A percentile compares a stretch with the other conserved stretches of the same genome.
These are phyloP conservation scores for Pipistrellus nathusii DNA, from an alignment of 2,797 vertebrate genomes.

Conservation along the genomic window DNA sequence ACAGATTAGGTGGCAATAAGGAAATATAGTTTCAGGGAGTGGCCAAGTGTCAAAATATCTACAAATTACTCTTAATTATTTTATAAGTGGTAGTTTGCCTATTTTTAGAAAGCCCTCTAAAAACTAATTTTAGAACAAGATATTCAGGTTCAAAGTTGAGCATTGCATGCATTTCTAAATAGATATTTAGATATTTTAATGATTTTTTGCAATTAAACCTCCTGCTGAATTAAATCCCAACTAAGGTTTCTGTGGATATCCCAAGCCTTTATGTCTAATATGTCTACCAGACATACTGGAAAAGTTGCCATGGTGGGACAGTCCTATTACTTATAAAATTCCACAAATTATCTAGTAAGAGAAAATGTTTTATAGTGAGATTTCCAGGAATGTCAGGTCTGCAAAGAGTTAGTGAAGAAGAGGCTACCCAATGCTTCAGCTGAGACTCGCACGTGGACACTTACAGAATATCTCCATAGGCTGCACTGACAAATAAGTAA, in stretches of 20 bases:
- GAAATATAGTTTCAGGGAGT: background rate
- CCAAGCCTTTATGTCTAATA: background rate
- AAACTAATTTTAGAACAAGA: constrained; percentile 54
- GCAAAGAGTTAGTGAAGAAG: constrained; percentile 8
- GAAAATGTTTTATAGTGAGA: background rate
- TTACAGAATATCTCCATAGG: background rate
- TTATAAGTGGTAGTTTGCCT: constrained; percentile 18
- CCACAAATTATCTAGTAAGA: background rate
- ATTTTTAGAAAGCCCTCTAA: background rate
- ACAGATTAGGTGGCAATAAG: background rate
- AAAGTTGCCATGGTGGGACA: background rate
- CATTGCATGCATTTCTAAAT: background rate
- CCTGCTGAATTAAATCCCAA: constrained; percentile 33
- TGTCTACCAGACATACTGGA: background rate
- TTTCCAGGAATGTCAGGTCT: constrained; percentile 16
- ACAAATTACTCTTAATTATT: constrained; percentile 21
- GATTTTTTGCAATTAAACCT: constrained; percentile 13
- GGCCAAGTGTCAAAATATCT: background rate
- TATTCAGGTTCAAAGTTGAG: constrained; percentile 27
- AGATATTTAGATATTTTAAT: constrained; percentile 24
- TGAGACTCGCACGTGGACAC: background rate
- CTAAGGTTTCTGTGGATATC: background rate
- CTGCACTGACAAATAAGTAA: background rate
- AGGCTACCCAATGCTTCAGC: constrained; percentile 2
- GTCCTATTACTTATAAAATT: background rate